These are phyloP conservation scores for Leguminivora glycinivorella DNA, from an alignment of 1,140 invertebrate species.

Conservation along the genomic window DNA sequence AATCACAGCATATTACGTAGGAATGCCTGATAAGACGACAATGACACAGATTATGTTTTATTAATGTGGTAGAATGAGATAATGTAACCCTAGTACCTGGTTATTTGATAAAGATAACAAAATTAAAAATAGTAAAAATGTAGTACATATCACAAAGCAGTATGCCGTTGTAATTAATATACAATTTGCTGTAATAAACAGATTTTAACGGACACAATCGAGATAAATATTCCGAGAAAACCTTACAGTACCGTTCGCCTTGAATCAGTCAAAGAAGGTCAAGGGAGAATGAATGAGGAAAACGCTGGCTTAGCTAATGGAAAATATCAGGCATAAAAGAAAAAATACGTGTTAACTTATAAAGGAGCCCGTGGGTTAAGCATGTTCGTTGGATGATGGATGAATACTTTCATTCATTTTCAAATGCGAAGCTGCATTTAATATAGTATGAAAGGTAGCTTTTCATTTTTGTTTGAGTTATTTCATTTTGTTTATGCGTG, in stretches of 20 bases:
- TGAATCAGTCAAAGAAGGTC: constrained; percentile 14
- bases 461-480: background rate
- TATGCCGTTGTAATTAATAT: background rate
- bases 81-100: too few species aligned
- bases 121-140: too few species aligned
- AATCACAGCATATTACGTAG: background rate
- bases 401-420: background rate
- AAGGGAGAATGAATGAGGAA: constrained; percentile 26
- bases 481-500: too few species aligned
- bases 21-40: background rate
- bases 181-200: constrained; percentile 9
- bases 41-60: background rate
- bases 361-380: constrained; percentile 5
- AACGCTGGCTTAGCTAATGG: constrained; percentile 1
- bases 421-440: background rate
- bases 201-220: constrained; percentile 6
- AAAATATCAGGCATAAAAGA: constrained; percentile 23
- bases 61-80: background rate
- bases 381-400: background rate
- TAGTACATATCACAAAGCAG: too few species aligned
- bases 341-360: constrained; percentile 2
- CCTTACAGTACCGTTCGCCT: constrained; percentile 12
- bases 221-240: constrained; percentile 20
- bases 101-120: too few species aligned
- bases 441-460: background rate